These are phyloP conservation scores for Betta splendens DNA, from an alignment of 2,797 vertebrate species.

Conservation along the genomic window DNA sequence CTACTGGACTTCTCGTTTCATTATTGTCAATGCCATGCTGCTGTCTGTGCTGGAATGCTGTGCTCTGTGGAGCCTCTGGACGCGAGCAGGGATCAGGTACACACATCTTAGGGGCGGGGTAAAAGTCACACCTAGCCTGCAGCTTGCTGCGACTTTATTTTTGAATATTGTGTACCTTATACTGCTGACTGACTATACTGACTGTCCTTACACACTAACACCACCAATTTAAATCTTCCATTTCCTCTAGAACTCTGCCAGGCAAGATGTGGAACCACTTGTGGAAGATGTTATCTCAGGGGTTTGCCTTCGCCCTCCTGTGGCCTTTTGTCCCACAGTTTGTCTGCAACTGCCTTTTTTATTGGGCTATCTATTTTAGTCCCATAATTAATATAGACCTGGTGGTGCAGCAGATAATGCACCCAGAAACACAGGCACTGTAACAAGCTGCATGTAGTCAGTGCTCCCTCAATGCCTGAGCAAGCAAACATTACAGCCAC, in stretches of 20 bases:
- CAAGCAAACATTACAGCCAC: slow-evolving; percentile 11
- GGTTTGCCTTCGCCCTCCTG: slow-evolving; percentile 88
- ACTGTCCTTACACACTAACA: background rate
- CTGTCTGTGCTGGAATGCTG: slow-evolving; percentile 89
- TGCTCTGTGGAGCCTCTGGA: slow-evolving; percentile 89
- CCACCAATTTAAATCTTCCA: slow-evolving; percentile 10
- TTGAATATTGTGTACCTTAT: background rate
- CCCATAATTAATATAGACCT: slow-evolving; percentile 93
- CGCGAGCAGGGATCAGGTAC: slow-evolving; percentile 85
- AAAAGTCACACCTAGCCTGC: background rate
- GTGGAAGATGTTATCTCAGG: slow-evolving; percentile 88
- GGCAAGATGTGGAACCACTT: slow-evolving; percentile 88
- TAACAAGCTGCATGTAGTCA: slow-evolving; percentile 40
- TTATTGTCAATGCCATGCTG: slow-evolving; percentile 91
- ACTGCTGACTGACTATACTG: no score
- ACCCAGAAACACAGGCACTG: slow-evolving; percentile 87
- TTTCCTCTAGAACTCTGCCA: slow-evolving; percentile 83
- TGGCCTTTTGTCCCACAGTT: slow-evolving; percentile 96
- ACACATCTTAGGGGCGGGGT: background rate
- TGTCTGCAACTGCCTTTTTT: slow-evolving; percentile 93
- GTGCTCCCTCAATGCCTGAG: slow-evolving; percentile 12
- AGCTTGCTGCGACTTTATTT: background rate
- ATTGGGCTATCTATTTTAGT: slow-evolving; percentile 94
- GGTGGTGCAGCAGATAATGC: slow-evolving; percentile 89
- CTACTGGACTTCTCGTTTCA: slow-evolving; percentile 93